These are phyloP conservation scores for Drosophila setosimentum DNA, from an alignment of 2,888 invertebrate species.

Conservation along the genomic window DNA sequence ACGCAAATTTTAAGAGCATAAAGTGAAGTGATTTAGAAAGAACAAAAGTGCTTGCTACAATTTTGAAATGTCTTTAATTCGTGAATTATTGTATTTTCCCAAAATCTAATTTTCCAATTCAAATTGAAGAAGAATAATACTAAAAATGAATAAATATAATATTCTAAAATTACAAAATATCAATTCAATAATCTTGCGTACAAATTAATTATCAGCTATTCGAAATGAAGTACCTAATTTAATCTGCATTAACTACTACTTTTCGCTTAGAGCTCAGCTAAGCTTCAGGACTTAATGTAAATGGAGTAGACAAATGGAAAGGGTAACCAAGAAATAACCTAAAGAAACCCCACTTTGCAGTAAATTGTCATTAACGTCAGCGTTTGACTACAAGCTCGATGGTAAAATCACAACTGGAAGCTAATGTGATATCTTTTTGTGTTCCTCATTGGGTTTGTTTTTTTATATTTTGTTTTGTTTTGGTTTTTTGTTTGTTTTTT, in stretches of 20 bases:
- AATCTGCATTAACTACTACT: not conserved
- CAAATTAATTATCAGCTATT: not conserved
- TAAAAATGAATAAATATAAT: not conserved
- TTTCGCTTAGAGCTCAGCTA: not conserved
- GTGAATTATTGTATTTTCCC: not conserved
- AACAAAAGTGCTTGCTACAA: not conserved
- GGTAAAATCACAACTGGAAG: constrained; percentile 39
- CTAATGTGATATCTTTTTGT: constrained; percentile 35
- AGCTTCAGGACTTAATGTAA: not conserved
- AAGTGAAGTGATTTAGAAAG: not conserved
- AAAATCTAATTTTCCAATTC: not conserved
- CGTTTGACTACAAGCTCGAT: constrained; percentile 31
- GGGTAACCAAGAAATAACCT: not conserved
- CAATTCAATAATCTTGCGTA: not conserved
- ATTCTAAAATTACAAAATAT: not conserved
- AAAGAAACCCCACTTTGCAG: constrained; percentile 26
- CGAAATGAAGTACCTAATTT: not conserved
- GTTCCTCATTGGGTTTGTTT: not conserved
- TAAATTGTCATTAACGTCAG: constrained; percentile 51
- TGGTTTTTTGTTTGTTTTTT: not conserved
- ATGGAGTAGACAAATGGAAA: not conserved
- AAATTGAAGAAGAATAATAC: not conserved
- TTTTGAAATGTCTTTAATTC: not conserved
- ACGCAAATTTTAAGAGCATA: not conserved
- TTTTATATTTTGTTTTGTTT: not conserved